Evolutionary conservation across 2,888 invertebrate species (phyloP).

Genomic region (Plebejus argus): DNA sequence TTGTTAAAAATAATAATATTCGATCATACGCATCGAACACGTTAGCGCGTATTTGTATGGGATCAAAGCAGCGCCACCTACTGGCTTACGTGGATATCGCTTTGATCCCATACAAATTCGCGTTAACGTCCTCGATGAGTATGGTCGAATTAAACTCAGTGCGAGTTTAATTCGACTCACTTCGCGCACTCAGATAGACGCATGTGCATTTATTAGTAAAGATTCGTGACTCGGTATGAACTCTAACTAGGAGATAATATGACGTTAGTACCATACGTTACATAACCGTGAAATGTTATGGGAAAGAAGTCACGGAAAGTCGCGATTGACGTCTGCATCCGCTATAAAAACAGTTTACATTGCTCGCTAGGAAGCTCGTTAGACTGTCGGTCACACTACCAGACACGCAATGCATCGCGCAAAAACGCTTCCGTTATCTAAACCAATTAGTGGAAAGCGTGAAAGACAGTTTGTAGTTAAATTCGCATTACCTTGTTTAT

Average conservation of each 20-base stretch:
- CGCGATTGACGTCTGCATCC: background rate
- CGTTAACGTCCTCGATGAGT: too few relatives aligned
- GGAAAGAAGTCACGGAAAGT: constrained; percentile 8
- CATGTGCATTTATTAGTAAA: background rate
- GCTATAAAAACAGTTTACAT: constrained; percentile 26
- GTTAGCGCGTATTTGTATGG: too few relatives aligned
- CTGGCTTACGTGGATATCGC: too few relatives aligned
- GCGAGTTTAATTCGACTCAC: too few relatives aligned
- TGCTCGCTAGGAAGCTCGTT: constrained; percentile 19
- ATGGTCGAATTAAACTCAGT: too few relatives aligned
- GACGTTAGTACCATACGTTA: background rate
- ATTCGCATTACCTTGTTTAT: background rate
- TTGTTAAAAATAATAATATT: too few relatives aligned
- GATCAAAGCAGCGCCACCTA: too few relatives aligned
- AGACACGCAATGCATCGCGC: constrained; percentile 8
- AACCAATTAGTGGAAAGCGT: constrained; percentile 48
- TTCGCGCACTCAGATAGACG: too few relatives aligned
- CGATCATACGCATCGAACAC: too few relatives aligned
- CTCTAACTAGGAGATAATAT: background rate
- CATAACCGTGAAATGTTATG: constrained; percentile 16
- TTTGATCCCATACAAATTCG: too few relatives aligned
- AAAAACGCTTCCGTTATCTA: constrained; percentile 52
- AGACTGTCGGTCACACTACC: constrained; percentile 6
- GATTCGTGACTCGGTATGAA: background rate
- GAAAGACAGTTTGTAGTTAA: constrained; percentile 35